Evolutionary conservation across 92 coral and sea anemone species (phyloP).

Genomic region (Scolanthus callimorphus): DNA sequence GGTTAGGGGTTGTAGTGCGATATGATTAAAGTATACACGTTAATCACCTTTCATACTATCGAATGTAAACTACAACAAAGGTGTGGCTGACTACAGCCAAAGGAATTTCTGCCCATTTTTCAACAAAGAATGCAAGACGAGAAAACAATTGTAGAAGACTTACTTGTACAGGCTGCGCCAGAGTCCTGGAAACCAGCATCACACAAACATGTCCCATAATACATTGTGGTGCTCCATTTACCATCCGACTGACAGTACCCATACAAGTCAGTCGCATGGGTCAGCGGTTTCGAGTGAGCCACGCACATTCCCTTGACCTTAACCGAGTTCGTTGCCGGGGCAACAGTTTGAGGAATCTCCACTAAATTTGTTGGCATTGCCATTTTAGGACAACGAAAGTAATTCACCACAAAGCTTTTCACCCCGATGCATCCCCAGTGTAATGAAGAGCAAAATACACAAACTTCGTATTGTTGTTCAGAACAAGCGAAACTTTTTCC

Average conservation of each 20-base stretch:
- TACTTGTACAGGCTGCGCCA: conserved; percentile 13
- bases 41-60: too few species aligned
- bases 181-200: conserved; percentile 48
- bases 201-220: conserved; percentile 41
- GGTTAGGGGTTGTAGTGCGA: too few species aligned
- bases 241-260: conserved; percentile 62
- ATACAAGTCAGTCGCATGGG: conserved; percentile 22
- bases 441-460: conserved; percentile 60
- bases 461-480: conserved; percentile 24
- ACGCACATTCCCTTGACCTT: conserved; percentile 41
- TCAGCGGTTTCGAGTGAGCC: conserved; percentile 33
- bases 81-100: too few species aligned
- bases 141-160: neutral
- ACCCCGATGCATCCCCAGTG: conserved; percentile 54
- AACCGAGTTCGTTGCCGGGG: conserved; percentile 50
- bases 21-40: too few species aligned
- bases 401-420: conserved; percentile 29
- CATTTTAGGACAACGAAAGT: conserved; percentile 45
- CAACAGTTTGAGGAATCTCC: conserved; percentile 40
- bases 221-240: conserved; percentile 34
- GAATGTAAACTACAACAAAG: too few species aligned
- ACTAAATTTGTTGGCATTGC: conserved; percentile 44
- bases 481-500: conserved; percentile 13
- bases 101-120: too few species aligned
- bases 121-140: neutral